Evolutionary conservation across 2,888 invertebrate species (phyloP), one percentile per base, ranked within the genome.

Genomic region (Craniophora ligustri): DNA sequence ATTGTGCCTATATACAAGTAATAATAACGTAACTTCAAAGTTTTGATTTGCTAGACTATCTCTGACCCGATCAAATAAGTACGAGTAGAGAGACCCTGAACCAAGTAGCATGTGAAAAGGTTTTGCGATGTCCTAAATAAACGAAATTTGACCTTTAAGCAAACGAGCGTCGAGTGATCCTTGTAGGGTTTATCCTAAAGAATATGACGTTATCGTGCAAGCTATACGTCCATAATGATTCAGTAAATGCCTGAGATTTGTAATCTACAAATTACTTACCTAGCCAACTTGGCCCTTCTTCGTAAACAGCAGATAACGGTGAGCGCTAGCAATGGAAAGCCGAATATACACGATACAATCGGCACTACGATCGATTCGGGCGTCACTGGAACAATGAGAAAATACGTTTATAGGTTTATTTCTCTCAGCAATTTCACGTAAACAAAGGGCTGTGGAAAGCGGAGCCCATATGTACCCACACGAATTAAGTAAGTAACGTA

Each of bases 321-420:
- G 56, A 98, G 94, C 2, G 98, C 98, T 83, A 98, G 88, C 67
- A 98, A 92, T 30, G 98, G 98, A 82, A 98, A 98, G 54, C 98
- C 98, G 80, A 98, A 95, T 82, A 98, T 98, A 87, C 98, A 97
- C 49, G 98, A 97, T 42, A 98, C 96, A 72, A 98, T 98, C 34
- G 98, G 97, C 69, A 98, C 96, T 46, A 98, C 97, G 72, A 98
- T 96, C 47, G 97, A 97, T 89, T 98, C 97, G 44, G 97, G 97
- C 40, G 97, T 96, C 67, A 98, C 98, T 98, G 95, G 18, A 90
- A 91, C 84, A 88, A 88, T 53, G 18, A 55, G 50, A 55, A 60
- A 49, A 55, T 49, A 42, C 14, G 19, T 55, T 59, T 54, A 45
- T 45, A 63, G 46, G 49, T 41, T 38, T 39, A 49, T 60, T 41